Base-by-base conservation (phyloP, 2,888 invertebrate species). In the Hipparchia sbordonii region DNA sequence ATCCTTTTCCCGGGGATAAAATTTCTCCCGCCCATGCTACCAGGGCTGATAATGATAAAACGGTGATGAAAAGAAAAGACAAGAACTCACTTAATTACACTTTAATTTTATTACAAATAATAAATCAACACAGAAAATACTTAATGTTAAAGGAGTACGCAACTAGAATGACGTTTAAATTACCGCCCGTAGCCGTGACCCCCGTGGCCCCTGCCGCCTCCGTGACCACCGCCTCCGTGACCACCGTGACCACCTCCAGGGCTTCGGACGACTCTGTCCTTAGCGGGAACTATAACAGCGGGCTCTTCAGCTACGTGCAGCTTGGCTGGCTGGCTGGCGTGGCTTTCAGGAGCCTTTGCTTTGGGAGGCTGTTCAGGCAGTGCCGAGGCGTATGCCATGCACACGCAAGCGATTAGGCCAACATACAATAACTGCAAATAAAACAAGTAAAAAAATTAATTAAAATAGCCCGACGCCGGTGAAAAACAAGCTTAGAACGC, bases 341-440 rank as follows among this genome's bases (percentile, higher is more conserved):
- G n/a, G 2, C 6, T 62, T 56, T 39, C 63, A 10, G 33, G 6
- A 13, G 59, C 39, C 51, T 51, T 51, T 8, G 7, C 79, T 1
- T 5, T 39, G 39, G 39, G 5, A 39, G 39, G 39, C 39, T 72
- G 75, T 62, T 78, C 75, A 0, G 88, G 88, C 13, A 87, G 66
- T 51, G 85, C 86, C 57, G 81, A 78, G 0, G 84, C 82, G 77
- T 84, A 87, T 23, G 88, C 89, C 75, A 85, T 54, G 78, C 83
- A 83, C 23, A 80, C 82, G 81, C 87, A 87, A 62, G 86, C 13
- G 23, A 89, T 70, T 52, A 90, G 75, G 62, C 81, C 80, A 7
- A 84, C 71, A 72, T 78, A 82, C 52, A 87, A 67, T 33, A 86
- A 69, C 91, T 91, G 82, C 0, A 82, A 84, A 62, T 9, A 75